Evolutionary conservation across 2,888 invertebrate species (phyloP).

Genomic region (Apodemia mormo): DNA sequence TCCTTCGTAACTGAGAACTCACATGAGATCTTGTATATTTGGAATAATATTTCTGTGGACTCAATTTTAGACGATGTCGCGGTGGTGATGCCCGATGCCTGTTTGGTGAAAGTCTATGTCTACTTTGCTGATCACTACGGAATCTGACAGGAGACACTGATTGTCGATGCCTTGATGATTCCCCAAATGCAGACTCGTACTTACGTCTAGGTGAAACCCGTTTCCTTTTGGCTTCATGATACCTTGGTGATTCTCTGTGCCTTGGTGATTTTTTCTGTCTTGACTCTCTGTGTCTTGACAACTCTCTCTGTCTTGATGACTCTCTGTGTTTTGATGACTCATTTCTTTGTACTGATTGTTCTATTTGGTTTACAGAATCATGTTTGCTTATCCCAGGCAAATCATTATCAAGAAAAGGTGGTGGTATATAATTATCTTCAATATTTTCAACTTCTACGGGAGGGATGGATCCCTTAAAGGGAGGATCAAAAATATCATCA

Average conservation of each 20-base stretch:
- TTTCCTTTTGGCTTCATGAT: neutral
- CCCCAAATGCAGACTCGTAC: neutral
- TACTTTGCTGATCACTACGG: conserved; percentile 33
- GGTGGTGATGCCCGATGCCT: conserved; percentile 1
- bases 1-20: conserved; percentile 26
- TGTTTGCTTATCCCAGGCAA: neutral
- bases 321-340: neutral
- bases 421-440: conserved; percentile 19
- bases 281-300: neutral
- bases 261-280: neutral
- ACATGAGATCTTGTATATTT: conserved; percentile 39
- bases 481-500: conserved; percentile 60
- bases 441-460: conserved; percentile 35
- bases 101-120: conserved; percentile 6
- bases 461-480: conserved; percentile 21
- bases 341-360: neutral
- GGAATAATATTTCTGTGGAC: neutral
- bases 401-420: neutral
- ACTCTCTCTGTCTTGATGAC: neutral
- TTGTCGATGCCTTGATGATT: neutral
- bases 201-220: neutral
- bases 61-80: neutral
- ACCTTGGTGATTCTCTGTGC: conserved; percentile 2
- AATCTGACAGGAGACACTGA: neutral
- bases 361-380: neutral